Base-by-base conservation (phyloP, 2,113 vertebrate genomes). In the Phalacrocorax carbo region DNA sequence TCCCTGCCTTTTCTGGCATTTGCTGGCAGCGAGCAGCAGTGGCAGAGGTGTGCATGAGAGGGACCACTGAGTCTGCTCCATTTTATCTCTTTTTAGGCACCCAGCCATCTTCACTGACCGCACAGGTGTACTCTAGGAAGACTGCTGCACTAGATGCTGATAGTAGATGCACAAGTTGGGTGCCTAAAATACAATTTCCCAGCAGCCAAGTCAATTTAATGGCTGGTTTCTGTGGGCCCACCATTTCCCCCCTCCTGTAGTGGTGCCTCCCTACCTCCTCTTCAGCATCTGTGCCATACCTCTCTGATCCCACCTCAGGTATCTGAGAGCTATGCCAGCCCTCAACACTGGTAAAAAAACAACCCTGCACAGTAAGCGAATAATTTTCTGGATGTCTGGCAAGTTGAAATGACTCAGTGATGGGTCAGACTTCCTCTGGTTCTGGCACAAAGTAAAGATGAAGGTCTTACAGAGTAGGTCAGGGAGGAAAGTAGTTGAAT, bases 11-110 rank as follows among this genome's bases (percentile, higher is more conserved):
- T 80, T 80, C 73, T 69, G 40, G 44, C 44, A 44, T 44, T 44
- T 16, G 7, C 55, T n/a, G 44, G 5, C 29, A 7, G 0, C 0
- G 1, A 89, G 52, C 44, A 82, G 66, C 40, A 29, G 40, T 1
- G 26, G 11, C 17, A 55, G 40, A 48, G 72, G 34, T 11, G 16
- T 7, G 1, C 2, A 10, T 51, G 18, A 51, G 22, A 18, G 81
- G 58, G 71, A 69, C 36, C 44, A 2, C 52, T n/a, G 77, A 60
- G 15, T 20, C 29, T 49, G 3, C 22, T 23, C 44, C 13, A 12
- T 64, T 49, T 88, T 44, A 18, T 54, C 5, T n/a, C 25, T 69
- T 58, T 49, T 54, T 19, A 79, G 57, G 20, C 42, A 46, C 29
- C 11, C 46, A 52, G 9, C 25, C 9, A 0, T 30, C 52, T 55